Evolutionary conservation across 2,888 invertebrate genomes (phyloP).

Genomic region (Celastrina argiolus): DNA sequence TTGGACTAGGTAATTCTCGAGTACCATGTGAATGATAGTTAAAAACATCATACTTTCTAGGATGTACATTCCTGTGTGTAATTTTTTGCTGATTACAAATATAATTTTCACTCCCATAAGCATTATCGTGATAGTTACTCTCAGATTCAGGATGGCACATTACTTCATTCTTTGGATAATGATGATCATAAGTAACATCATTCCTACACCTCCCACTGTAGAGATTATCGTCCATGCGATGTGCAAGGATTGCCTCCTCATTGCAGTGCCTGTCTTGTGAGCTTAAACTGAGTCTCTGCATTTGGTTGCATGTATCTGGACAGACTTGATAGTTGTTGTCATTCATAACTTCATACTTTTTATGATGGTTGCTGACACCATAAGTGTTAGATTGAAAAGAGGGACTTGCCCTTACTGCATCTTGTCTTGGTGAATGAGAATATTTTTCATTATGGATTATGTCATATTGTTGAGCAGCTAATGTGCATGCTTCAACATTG

Average conservation of each 20-base stretch:
- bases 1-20: constrained; percentile 56
- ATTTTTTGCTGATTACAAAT: constrained; percentile 60
- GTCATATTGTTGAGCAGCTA: constrained; percentile 50
- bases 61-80: constrained; percentile 40
- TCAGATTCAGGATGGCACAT: constrained; percentile 53
- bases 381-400: constrained; percentile 51
- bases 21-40: constrained; percentile 62
- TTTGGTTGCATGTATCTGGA: constrained; percentile 52
- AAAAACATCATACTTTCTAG: constrained; percentile 63
- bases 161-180: constrained; percentile 58
- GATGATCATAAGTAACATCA: constrained; percentile 53
- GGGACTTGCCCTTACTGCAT: constrained; percentile 50
- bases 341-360: constrained; percentile 50
- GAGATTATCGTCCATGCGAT: constrained; percentile 55
- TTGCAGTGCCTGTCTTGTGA: constrained; percentile 61
- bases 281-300: constrained; percentile 63
- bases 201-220: constrained; percentile 52
- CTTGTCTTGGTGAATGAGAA: constrained; percentile 57
- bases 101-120: constrained; percentile 61
- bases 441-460: constrained; percentile 59
- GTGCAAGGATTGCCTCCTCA: constrained; percentile 55
- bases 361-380: constrained; percentile 50
- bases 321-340: constrained; percentile 56
- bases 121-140: constrained; percentile 60
- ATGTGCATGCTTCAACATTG: constrained; percentile 49